Base-by-base conservation (phyloP, 1,140 invertebrate species). In the Aporrectodea caliginosa region DNA sequence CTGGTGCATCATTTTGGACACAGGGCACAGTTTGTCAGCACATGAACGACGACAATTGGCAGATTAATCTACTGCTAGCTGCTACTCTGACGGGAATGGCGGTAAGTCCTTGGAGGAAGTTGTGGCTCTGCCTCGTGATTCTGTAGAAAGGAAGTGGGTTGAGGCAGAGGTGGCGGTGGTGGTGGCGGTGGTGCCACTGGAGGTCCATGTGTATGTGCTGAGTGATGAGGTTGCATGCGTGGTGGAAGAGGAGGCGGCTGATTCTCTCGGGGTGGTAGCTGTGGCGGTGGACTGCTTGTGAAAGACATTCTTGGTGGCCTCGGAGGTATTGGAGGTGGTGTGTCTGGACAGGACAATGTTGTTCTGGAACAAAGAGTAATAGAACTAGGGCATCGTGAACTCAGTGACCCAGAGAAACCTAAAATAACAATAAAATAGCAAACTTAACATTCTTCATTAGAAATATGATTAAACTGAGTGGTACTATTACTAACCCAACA, bases 61-160 rank as follows among this genome's bases (percentile, higher is more conserved):
- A n/a, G n/a, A n/a, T n/a, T n/a, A n/a, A n/a, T n/a, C n/a, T 58
- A 58, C 22, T 58, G 22, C 43, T 58, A 58, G 22, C 43, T 58
- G 43, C 43, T 58, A 58, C 43, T 58, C 43, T 58, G 43, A 58
- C 43, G 43, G 43, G 43, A 58, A 58, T 58, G 43, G 43, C 43
- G 43, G 22, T 58, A 58, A 58, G 43, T 58, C 22, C 43, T 6
- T 58, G 43, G 43, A 58, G 43, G 43, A 58, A 58, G 43, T 58
- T 58, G 43, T 6, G 43, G 43, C 43, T 58, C 43, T 12, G 43
- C 43, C 22, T 58, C 43, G 22, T 58, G 22, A 58, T 22, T 58
- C 43, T 58, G 43, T 12, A 12, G 43, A 58, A 22, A 58, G 22
- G 22, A 22, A 58, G 22, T 22, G 43, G 43, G 6, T 22, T 58